Conservation (phyloP, 2,113 vertebrate genomes). For the Cyphomyrus discorhynchus region DNA sequence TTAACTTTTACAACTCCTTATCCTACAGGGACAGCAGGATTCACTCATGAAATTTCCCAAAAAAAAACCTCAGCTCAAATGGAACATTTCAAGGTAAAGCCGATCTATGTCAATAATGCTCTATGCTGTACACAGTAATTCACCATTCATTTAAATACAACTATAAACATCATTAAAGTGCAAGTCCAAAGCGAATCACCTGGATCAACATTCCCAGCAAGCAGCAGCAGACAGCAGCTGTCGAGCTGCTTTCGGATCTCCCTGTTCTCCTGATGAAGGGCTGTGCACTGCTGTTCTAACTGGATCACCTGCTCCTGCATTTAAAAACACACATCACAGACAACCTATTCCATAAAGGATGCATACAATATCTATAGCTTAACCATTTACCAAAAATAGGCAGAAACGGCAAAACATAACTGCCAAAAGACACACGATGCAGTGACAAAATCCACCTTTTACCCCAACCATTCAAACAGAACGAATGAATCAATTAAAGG, state of each 20-base stretch:
- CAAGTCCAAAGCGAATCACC: constrained; percentile 22
- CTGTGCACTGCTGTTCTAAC: constrained; percentile 45
- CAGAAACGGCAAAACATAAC: background rate
- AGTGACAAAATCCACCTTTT: background rate
- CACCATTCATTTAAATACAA: background rate
- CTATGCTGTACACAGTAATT: background rate
- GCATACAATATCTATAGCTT: background rate
- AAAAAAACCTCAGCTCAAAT: background rate
- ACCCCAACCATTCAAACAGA: background rate
- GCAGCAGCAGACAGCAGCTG: constrained; percentile 52
- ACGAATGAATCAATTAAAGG: background rate
- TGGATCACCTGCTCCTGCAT: constrained; percentile 48
- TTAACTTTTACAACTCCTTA: background rate
- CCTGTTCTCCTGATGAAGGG: constrained; percentile 50
- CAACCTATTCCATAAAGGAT: background rate
- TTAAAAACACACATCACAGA: background rate
- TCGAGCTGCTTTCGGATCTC: constrained; percentile 50
- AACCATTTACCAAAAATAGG: background rate
- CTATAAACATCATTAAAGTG: background rate
- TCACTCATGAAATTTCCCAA: background rate
- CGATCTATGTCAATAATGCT: background rate
- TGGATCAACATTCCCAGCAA: constrained; percentile 45
- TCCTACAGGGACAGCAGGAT: background rate
- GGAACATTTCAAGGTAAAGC: background rate
- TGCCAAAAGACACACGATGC: background rate